phyloP scores from a whole-genome alignment of 2,113 vertebrate genomes.

The Oenanthe melanoleuca region DNA sequence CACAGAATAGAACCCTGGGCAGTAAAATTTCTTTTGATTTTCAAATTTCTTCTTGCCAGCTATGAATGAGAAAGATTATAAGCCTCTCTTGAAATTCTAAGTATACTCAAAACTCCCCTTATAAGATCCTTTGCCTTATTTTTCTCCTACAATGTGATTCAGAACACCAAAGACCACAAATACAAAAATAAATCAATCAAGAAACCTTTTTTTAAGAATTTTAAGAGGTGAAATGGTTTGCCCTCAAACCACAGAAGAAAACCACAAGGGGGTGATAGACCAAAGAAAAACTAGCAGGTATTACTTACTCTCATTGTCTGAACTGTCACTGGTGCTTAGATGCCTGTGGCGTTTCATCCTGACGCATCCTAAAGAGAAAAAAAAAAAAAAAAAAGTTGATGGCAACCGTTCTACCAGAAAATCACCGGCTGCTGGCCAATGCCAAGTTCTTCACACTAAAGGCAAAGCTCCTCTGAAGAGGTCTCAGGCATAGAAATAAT shows the following conservation, averaged over 20 bases:
- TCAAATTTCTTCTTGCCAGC: neutral
- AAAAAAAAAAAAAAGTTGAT: constrained; percentile 55
- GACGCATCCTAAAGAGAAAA: constrained; percentile 84
- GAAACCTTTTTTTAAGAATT: neutral
- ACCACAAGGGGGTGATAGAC: constrained; percentile 57
- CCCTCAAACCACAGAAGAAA: constrained; percentile 64
- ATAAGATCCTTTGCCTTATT: neutral
- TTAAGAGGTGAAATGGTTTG: constrained; percentile 16
- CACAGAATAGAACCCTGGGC: neutral
- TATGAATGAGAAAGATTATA: neutral
- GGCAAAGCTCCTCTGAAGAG: constrained; percentile 28
- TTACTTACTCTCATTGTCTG: constrained; percentile 96
- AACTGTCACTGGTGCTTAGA: constrained; percentile 97
- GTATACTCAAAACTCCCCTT: neutral
- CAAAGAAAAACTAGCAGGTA: constrained; percentile 39
- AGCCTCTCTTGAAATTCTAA: neutral
- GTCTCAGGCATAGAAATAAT: neutral
- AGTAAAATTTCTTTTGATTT: neutral
- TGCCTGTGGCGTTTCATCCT: constrained; percentile 97
- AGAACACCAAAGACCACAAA: neutral
- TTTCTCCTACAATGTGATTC: neutral
- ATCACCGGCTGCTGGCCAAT: neutral
- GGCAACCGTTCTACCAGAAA: constrained; percentile 27
- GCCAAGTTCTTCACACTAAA: neutral
- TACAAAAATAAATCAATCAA: neutral